phyloP scores from a whole-genome alignment of 2,113 vertebrate genomes.

The Pelobates fuscus region DNA sequence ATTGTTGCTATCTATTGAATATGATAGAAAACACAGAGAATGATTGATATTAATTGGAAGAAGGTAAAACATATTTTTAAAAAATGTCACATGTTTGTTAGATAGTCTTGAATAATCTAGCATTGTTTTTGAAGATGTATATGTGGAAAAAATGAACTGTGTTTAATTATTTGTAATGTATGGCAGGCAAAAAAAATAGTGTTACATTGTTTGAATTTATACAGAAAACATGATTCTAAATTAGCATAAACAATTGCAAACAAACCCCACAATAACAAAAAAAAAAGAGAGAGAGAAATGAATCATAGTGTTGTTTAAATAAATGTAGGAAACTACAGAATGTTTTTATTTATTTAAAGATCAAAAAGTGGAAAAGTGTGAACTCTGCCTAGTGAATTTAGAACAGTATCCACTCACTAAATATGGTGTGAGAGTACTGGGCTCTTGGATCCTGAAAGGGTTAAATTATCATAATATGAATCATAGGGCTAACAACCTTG shows the following conservation, averaged over 20 bases:
- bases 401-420: no score
- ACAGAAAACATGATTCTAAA: not conserved
- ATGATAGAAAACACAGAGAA: constrained; percentile 36
- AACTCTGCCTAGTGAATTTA: no score
- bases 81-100: constrained; percentile 41
- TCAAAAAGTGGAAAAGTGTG: no score
- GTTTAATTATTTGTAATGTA: constrained; percentile 42
- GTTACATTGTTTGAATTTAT: not conserved
- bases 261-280: no score
- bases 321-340: no score
- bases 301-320: no score
- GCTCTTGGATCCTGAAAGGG: no score
- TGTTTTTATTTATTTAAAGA: no score
- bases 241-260: not conserved
- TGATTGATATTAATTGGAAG: constrained; percentile 51
- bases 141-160: constrained; percentile 2
- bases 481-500: no score
- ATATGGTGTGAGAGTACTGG: no score
- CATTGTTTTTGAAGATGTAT: constrained; percentile 20
- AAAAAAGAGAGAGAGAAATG: no score
- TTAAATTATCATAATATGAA: no score
- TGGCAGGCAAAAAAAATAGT: constrained; percentile 2
- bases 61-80: constrained; percentile 40
- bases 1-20: constrained; percentile 34
- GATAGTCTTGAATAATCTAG: constrained; percentile 20